phyloP scores from a whole-genome alignment of 2,888 invertebrate species.

The Flexamia atlantica region DNA sequence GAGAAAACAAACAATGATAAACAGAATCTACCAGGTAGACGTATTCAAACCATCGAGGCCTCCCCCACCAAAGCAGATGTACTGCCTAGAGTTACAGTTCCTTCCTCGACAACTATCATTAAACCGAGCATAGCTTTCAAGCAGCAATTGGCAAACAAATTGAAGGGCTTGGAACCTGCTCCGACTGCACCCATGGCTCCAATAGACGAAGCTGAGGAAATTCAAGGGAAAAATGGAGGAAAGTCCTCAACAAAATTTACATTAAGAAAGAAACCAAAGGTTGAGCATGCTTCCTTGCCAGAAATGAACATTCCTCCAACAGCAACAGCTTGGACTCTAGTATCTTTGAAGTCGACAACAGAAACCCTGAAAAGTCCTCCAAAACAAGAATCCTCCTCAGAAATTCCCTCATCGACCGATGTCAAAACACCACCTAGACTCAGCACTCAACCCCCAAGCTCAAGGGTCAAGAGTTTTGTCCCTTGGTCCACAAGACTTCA shows the following conservation, averaged over 20 bases:
- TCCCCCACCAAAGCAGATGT: conserved; percentile 16
- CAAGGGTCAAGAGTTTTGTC: conserved; percentile 62
- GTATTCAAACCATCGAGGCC: not conserved
- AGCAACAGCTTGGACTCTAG: conserved; percentile 77
- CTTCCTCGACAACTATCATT: conserved; percentile 15
- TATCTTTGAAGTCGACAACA: conserved; percentile 75
- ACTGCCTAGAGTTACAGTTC: not conserved
- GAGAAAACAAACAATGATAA: conserved; percentile 2
- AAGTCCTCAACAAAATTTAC: conserved; percentile 25
- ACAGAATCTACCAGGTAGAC: not conserved
- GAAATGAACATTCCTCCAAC: conserved; percentile 74
- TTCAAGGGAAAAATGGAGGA: conserved; percentile 14
- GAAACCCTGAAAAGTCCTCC: conserved; percentile 52
- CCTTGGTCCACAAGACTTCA: conserved; percentile 68
- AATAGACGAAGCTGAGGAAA: conserved; percentile 28
- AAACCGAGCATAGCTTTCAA: conserved; percentile 53
- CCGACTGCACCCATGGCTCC: conserved; percentile 2
- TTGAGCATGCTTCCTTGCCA: not conserved
- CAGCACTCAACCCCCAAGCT: conserved; percentile 33
- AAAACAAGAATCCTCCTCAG: conserved; percentile 51
- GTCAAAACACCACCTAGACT: conserved; percentile 34
- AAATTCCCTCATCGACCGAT: conserved; percentile 16
- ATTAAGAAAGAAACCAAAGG: conserved; percentile 37
- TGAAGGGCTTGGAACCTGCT: conserved; percentile 23
- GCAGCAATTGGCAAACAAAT: conserved; percentile 48